Evolutionary conservation across 2,113 vertebrate genomes (phyloP).

Genomic region (Clarias macrocephalus): DNA sequence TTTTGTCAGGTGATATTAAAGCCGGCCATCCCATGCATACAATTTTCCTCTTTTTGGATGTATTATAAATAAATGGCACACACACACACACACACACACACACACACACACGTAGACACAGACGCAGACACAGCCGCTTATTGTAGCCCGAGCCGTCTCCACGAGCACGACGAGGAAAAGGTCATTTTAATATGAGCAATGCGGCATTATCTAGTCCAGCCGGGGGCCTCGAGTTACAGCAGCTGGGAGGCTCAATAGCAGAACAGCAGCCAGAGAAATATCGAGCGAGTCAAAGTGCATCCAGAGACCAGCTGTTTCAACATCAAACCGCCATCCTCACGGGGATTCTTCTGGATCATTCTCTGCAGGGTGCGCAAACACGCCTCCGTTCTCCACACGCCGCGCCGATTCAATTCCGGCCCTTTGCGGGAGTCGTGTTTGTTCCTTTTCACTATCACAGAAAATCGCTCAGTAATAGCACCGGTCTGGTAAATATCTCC

Average conservation of each 20-base stretch:
- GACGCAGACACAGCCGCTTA: slow-evolving; percentile 58
- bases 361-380: slow-evolving; percentile 30
- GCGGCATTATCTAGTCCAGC: slow-evolving; percentile 72
- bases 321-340: slow-evolving; percentile 50
- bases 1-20: neutral
- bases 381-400: slow-evolving; percentile 9
- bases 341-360: slow-evolving; percentile 41
- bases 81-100: slow-evolving; percentile 14
- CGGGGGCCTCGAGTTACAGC: slow-evolving; percentile 69
- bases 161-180: slow-evolving; percentile 69
- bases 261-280: slow-evolving; percentile 63
- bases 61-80: slow-evolving; percentile 70
- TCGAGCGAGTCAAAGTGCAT: slow-evolving; percentile 74
- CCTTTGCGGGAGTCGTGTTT: neutral
- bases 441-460: neutral
- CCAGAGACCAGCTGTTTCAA: slow-evolving; percentile 61
- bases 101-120: slow-evolving; percentile 12
- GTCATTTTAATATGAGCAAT: slow-evolving; percentile 78
- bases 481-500: neutral
- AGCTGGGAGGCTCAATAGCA: slow-evolving; percentile 66
- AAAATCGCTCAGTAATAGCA: slow-evolving; percentile 17
- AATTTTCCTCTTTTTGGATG: slow-evolving; percentile 52
- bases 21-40: slow-evolving; percentile 57
- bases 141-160: slow-evolving; percentile 67
- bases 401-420: slow-evolving; percentile 10